A percentile compares a stretch with the other conserved stretches of the same genome.
Evolutionary conservation across 2,888 invertebrate species (phyloP).

Genomic region (Harpalus rufipes): DNA sequence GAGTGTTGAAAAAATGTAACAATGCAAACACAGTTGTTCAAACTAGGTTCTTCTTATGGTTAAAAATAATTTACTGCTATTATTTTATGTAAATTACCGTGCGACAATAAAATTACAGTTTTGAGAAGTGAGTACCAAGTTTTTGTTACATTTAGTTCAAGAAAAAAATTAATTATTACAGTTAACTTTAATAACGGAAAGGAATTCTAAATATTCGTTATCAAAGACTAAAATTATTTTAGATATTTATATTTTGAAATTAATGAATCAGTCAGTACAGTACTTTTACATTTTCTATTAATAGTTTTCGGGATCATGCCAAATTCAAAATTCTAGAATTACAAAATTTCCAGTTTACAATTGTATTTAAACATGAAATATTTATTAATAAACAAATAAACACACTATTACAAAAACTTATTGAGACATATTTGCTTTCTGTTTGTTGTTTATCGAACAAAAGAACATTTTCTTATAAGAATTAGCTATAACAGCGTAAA

Average conservation of each 20-base stretch:
- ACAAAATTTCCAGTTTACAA: background rate
- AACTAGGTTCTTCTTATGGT: constrained; percentile 7
- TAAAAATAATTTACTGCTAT: constrained; percentile 32
- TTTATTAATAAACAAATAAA: no score
- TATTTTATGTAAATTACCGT: constrained; percentile 34
- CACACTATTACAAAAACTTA: no score
- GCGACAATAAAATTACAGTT: constrained; percentile 34
- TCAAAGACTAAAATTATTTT: constrained; percentile 14
- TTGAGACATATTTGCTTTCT: no score
- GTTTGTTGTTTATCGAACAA: background rate
- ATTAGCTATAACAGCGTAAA: no score
- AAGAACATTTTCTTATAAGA: background rate
- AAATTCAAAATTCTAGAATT: constrained; percentile 36
- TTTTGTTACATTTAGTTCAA: constrained; percentile 13
- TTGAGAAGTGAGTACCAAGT: background rate
- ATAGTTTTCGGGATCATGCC: constrained; percentile 2
- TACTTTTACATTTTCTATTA: constrained; percentile 30
- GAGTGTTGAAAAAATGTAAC: constrained; percentile 6
- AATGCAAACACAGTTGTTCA: constrained; percentile 21
- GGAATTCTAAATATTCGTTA: background rate
- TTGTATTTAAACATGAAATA: background rate
- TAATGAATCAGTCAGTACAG: constrained; percentile 17
- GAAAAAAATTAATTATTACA: background rate
- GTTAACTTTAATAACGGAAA: background rate
- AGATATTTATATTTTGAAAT: constrained; percentile 29